Conservation (phyloP, 2,113 vertebrate genomes). For the Myrmecophaga tridactyla region DNA sequence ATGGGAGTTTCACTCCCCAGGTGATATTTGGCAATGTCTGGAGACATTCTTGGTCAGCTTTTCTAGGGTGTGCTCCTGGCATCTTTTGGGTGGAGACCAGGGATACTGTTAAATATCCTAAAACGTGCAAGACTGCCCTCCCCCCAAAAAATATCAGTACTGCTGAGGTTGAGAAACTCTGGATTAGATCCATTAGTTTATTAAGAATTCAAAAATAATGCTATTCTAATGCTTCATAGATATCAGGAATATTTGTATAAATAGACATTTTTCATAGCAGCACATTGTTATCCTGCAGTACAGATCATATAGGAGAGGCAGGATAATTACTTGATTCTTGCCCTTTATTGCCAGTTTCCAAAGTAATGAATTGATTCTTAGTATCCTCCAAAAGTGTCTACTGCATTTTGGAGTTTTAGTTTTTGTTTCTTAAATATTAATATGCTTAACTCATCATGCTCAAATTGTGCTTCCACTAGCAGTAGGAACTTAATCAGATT, state of each 20-base stretch:
- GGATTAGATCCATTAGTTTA: background rate
- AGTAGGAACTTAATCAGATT: background rate
- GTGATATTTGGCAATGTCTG: background rate
- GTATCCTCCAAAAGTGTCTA: background rate
- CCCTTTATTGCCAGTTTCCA: constrained; percentile 12
- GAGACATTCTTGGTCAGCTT: background rate
- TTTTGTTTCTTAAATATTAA: background rate
- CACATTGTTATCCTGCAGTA: background rate
- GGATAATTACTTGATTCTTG: constrained; percentile 22
- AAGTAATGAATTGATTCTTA: constrained; percentile 15
- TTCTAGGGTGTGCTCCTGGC: background rate
- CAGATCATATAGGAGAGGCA: background rate
- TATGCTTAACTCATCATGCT: background rate
- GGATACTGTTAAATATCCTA: background rate
- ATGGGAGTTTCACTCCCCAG: background rate
- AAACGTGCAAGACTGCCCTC: background rate
- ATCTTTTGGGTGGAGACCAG: background rate
- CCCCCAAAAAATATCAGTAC: background rate
- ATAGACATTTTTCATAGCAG: background rate
- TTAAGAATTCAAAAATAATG: background rate
- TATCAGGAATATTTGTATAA: background rate
- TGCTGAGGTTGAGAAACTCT: background rate
- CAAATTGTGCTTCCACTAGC: background rate
- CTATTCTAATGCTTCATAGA: background rate
- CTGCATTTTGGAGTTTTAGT: constrained; percentile 24